phyloP scores from a whole-genome alignment of 2,888 invertebrate genomes.

The Eupithecia abbreviata region DNA sequence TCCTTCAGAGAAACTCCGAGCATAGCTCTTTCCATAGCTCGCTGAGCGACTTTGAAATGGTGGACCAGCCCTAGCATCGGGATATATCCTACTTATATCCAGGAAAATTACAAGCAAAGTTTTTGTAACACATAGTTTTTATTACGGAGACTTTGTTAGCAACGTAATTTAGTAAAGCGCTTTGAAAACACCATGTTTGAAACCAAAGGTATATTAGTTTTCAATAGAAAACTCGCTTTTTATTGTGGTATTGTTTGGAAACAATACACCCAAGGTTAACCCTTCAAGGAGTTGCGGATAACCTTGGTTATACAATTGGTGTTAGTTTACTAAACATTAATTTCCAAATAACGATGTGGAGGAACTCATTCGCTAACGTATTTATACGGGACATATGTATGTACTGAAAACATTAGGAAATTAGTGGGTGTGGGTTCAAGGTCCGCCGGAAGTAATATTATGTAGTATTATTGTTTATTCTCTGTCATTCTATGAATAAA shows the following conservation, averaged over 20 bases:
- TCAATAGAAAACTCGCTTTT: background rate
- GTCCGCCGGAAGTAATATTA: background rate
- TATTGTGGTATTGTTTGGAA: background rate
- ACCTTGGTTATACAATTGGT: background rate
- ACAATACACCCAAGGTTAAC: background rate
- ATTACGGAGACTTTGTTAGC: background rate
- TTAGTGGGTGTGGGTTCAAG: background rate
- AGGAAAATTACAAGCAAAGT: background rate
- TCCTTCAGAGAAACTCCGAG: too few species aligned
- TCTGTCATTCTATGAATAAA: too few species aligned
- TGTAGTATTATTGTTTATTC: too few species aligned
- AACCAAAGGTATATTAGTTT: background rate
- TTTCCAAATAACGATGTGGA: background rate
- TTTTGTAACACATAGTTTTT: background rate
- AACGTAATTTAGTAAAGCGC: background rate
- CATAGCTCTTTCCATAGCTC: too few species aligned
- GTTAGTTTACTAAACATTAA: background rate
- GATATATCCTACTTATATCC: background rate
- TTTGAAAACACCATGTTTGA: background rate
- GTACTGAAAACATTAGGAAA: background rate
- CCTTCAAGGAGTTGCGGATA: constrained; percentile 2
- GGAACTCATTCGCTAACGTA: background rate
- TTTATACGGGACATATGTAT: background rate
- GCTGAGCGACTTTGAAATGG: too few species aligned
- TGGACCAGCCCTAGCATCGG: too few species aligned